Conservation (phyloP, 2,797 vertebrate species). For the Nyctalus aviator region DNA sequence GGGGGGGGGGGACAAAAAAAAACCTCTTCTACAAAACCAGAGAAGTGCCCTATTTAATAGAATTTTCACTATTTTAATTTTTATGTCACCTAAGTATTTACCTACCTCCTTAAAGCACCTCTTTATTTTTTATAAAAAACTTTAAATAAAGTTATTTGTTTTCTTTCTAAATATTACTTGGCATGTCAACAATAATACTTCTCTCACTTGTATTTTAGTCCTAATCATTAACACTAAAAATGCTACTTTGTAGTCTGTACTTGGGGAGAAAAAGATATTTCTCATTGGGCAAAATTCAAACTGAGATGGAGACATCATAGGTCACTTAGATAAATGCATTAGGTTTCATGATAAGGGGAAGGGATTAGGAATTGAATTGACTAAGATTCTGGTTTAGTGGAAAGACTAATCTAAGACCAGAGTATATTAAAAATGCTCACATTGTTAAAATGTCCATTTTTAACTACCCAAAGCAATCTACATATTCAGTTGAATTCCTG, state of each 20-base stretch:
- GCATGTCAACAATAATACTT: conserved; percentile 54
- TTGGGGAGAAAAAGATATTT: conserved; percentile 38
- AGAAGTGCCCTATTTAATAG: conserved; percentile 48
- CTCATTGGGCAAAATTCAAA: background rate
- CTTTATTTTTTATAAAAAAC: conserved; percentile 39
- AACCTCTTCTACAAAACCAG: conserved; percentile 5
- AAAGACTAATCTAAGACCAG: conserved; percentile 41
- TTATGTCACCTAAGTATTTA: conserved; percentile 49
- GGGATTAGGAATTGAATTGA: background rate
- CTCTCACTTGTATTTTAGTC: conserved; percentile 59
- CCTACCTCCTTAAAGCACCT: conserved; percentile 12
- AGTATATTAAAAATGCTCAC: conserved; percentile 44
- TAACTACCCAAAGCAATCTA: background rate
- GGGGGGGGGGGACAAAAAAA: background rate
- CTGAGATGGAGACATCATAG: background rate
- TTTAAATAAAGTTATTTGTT: conserved; percentile 65
- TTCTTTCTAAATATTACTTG: conserved; percentile 68
- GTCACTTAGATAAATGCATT: conserved; percentile 4
- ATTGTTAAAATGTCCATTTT: background rate
- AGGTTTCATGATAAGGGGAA: background rate
- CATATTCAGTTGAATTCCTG: background rate
- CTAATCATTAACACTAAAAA: conserved; percentile 65
- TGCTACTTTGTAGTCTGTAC: conserved; percentile 46
- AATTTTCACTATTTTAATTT: conserved; percentile 64
- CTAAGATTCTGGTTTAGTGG: conserved; percentile 5